These are phyloP conservation scores for Tetropium fuscum DNA, from an alignment of 2,888 invertebrate species.

Conservation along the genomic window DNA sequence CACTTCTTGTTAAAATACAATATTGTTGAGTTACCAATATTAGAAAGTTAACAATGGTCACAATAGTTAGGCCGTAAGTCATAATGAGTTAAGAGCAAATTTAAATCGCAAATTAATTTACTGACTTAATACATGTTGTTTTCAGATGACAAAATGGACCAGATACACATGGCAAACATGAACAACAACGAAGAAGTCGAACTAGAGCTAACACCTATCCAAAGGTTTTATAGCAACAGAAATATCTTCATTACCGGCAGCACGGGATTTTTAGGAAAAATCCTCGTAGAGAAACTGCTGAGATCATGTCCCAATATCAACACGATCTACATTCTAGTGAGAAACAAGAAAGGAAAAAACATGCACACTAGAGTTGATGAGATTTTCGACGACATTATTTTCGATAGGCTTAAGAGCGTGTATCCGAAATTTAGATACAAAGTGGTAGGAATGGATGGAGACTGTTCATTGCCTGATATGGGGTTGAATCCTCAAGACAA, in stretches of 20 bases:
- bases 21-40: too few relatives aligned
- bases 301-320: conserved; percentile 58
- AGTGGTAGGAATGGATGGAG: conserved; percentile 70
- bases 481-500: conserved; percentile 68
- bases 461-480: conserved; percentile 68
- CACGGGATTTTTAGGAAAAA: conserved; percentile 63
- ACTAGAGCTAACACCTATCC: too few relatives aligned
- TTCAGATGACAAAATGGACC: too few relatives aligned
- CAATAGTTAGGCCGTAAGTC: too few relatives aligned
- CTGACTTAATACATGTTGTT: too few relatives aligned
- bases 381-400: conserved; percentile 72
- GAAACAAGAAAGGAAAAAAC: conserved; percentile 58
- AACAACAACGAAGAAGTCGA: too few relatives aligned
- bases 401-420: conserved; percentile 63
- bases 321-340: conserved; percentile 56
- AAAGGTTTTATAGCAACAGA: conserved; percentile 57
- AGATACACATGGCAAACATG: too few relatives aligned
- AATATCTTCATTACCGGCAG: conserved; percentile 61
- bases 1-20: too few relatives aligned
- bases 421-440: conserved; percentile 69
- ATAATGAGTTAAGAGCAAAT: too few relatives aligned
- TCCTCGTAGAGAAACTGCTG: conserved; percentile 59
- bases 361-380: conserved; percentile 64
- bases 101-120: too few relatives aligned
- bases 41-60: too few relatives aligned